A percentile compares a stretch with the other conserved stretches of the same genome.
These are phyloP conservation scores for Dascyllus trimaculatus DNA, from an alignment of 2,113 vertebrate genomes.

Conservation along the genomic window DNA sequence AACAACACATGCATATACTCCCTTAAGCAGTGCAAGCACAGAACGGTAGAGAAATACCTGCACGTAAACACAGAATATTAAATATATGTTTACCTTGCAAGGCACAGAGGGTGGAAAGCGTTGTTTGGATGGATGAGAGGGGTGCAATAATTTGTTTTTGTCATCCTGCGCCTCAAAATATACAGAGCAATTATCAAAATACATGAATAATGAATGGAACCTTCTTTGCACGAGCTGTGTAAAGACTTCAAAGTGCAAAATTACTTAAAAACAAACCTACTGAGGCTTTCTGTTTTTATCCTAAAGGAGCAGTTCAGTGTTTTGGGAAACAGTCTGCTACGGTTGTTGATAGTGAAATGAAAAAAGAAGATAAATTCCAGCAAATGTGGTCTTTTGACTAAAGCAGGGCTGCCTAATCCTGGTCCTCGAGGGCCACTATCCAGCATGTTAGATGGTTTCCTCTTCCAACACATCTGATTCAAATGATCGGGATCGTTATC, in stretches of 20 bases:
- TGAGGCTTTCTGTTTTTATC: neutral
- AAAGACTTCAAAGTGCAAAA: neutral
- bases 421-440: no score
- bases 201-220: slow-evolving; percentile 1
- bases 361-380: neutral
- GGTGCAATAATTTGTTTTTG: slow-evolving; percentile 2
- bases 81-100: neutral
- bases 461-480: no score
- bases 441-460: no score
- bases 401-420: no score
- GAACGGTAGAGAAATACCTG: neutral
- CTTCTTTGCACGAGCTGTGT: neutral
- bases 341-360: no score
- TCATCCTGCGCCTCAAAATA: slow-evolving; percentile 14
- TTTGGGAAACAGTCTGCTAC: no score
- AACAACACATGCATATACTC: neutral
- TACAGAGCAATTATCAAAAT: slow-evolving; percentile 18
- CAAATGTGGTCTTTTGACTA: neutral
- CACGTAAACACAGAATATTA: neutral
- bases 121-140: neutral
- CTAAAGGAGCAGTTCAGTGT: neutral
- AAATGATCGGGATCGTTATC: no score
- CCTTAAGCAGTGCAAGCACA: neutral
- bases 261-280: neutral
- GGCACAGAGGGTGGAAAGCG: neutral